Evolutionary conservation across 1,140 invertebrate genomes (phyloP).

Genomic region (Pentalonia nigronervosa): DNA sequence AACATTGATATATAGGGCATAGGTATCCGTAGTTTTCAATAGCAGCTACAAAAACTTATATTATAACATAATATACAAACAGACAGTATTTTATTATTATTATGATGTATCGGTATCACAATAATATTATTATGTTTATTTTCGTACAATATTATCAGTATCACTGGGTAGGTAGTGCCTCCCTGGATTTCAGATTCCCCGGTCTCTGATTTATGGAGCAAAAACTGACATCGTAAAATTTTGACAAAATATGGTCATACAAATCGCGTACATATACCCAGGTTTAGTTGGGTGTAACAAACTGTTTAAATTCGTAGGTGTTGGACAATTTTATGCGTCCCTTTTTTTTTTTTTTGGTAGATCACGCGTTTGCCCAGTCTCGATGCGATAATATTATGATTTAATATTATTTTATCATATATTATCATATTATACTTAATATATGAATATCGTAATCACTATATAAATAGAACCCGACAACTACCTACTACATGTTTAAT

Average conservation of each 20-base stretch:
- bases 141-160: not conserved
- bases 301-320: not conserved
- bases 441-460: not conserved
- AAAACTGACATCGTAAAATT: not conserved
- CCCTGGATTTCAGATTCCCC: not conserved
- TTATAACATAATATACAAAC: not conserved
- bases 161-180: too few relatives aligned
- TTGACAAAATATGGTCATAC: not conserved
- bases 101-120: not conserved
- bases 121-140: not conserved
- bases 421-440: too few relatives aligned
- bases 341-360: not conserved
- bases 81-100: not conserved
- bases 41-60: too few relatives aligned
- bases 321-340: not conserved
- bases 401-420: too few relatives aligned
- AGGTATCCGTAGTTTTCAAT: not conserved
- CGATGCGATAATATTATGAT: too few relatives aligned
- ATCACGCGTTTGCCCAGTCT: not conserved
- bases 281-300: not conserved
- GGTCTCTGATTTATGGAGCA: not conserved
- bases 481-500: not conserved
- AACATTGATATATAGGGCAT: not conserved
- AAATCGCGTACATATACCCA: not conserved
- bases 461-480: not conserved